Evolutionary conservation across 2,797 vertebrate genomes (phyloP), one percentile per base, ranked within the genome.

Genomic region (Heteromormyrus szaboi): DNA sequence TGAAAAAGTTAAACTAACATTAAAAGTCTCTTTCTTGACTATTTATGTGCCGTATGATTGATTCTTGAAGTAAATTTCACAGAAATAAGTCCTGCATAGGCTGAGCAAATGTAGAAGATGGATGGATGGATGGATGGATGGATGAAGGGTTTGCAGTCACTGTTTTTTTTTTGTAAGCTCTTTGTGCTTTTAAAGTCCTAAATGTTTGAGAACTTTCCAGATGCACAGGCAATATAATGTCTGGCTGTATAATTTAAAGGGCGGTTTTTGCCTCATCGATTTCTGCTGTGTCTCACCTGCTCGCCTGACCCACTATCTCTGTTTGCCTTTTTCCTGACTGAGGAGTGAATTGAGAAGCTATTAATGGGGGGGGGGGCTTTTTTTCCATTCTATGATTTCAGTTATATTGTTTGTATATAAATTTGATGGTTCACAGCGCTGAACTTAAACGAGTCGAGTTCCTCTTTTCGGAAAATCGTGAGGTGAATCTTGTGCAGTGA

Each of bases 61-160:
- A 1, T 59, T 22, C 8, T 29, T 68, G 62, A 2, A 68, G 62
- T 2, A 68, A 68, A 12, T 68, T 68, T 68, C 25, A 92, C 91
- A 89, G 92, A 92, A 88, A 88, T 91, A 86, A 92, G 91, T 12
- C 68, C 33, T 79, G 33, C 11, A 12, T 14, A 44, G 2, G 12
- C 12, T 29, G 29, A 72, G 65, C 33, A 72, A 11, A 11, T 76
- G 4, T 76, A 76, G 14, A 68, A 68, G 29, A 2, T 56, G 56
- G 56, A 19, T 56, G 19, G 54, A 59, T 56, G 54, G 54, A 19
- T 56, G 19, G 54, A 59, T 14, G 53, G 12, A 53, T 53, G 54
- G 12, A 56, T 56, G 54, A 59, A 62, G n/a, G 65, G 22, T 33
- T 68, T 33, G 25, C 29, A 33, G 65, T 68, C 65, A 14, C 25